A percentile compares a stretch with the other conserved stretches of the same genome.
Evolutionary conservation across 2,797 vertebrate genomes (phyloP).

Genomic region (Lacerta viridis): DNA sequence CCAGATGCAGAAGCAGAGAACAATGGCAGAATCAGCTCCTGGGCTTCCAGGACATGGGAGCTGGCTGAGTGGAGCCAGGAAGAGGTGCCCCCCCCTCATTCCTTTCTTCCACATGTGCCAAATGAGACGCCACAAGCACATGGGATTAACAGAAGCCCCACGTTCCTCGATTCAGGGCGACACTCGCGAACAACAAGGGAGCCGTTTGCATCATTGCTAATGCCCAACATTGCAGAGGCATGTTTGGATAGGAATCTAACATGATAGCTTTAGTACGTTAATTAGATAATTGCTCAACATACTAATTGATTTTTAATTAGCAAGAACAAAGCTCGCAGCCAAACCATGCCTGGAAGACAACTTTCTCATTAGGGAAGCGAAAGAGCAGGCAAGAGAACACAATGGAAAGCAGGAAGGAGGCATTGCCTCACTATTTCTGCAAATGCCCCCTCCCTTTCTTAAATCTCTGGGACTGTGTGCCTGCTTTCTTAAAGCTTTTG

Average conservation of each 20-base stretch:
- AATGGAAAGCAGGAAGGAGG: not conserved
- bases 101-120: not conserved
- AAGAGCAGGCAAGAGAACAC: conserved; percentile 1
- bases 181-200: conserved; percentile 1
- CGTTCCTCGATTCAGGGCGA: conserved; percentile 15
- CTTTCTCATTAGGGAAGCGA: conserved; percentile 55
- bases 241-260: conserved; percentile 70
- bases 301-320: conserved; percentile 75
- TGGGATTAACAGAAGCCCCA: conserved; percentile 21
- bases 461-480: rapidly evolving
- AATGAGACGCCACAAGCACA: rapidly evolving
- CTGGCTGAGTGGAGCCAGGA: not conserved
- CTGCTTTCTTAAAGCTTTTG: too few relatives aligned
- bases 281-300: conserved; percentile 72
- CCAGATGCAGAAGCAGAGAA: not conserved
- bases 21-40: not conserved
- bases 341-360: conserved; percentile 61
- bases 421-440: rapidly evolving
- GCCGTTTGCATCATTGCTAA: conserved; percentile 54
- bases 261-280: conserved; percentile 65
- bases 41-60: not conserved
- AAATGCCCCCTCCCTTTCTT: not conserved
- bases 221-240: conserved; percentile 48
- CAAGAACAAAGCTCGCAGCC: conserved; percentile 36
- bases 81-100: too few relatives aligned